These are phyloP conservation scores for Pseudois nayaur DNA, from an alignment of 2,113 vertebrate species.

Conservation along the genomic window DNA sequence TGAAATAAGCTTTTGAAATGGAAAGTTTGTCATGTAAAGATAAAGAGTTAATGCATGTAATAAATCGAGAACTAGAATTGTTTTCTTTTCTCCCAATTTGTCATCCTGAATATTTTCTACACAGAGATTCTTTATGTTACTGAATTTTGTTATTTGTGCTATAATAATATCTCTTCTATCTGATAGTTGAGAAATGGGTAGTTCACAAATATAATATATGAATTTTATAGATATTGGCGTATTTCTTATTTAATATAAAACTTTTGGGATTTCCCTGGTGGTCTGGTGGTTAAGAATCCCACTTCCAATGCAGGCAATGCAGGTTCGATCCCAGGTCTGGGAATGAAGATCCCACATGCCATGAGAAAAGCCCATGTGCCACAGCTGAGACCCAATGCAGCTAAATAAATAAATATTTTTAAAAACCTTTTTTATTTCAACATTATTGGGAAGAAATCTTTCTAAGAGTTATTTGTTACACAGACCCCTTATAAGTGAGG, in stretches of 20 bases:
- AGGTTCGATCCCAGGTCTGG: not conserved
- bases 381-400: not conserved
- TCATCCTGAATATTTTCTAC: slow-evolving; percentile 19
- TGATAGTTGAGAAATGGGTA: not conserved
- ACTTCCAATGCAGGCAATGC: not conserved
- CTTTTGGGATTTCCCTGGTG: not conserved
- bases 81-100: slow-evolving; percentile 25
- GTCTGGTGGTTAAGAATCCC: not conserved
- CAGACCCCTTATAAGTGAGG: not conserved
- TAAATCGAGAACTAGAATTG: not conserved
- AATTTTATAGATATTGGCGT: not conserved
- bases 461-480: not conserved
- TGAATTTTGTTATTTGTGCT: slow-evolving; percentile 2
- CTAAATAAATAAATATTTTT: not conserved
- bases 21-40: not conserved
- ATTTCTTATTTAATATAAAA: slow-evolving; percentile 1
- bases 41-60: slow-evolving; percentile 1
- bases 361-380: not conserved
- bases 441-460: not conserved
- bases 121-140: not conserved
- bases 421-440: not conserved
- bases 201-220: not conserved
- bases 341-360: not conserved
- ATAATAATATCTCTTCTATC: not conserved
- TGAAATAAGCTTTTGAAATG: slow-evolving; percentile 48